These are phyloP conservation scores for Crematogaster levior DNA, from an alignment of 2,888 invertebrate species.

Conservation along the genomic window DNA sequence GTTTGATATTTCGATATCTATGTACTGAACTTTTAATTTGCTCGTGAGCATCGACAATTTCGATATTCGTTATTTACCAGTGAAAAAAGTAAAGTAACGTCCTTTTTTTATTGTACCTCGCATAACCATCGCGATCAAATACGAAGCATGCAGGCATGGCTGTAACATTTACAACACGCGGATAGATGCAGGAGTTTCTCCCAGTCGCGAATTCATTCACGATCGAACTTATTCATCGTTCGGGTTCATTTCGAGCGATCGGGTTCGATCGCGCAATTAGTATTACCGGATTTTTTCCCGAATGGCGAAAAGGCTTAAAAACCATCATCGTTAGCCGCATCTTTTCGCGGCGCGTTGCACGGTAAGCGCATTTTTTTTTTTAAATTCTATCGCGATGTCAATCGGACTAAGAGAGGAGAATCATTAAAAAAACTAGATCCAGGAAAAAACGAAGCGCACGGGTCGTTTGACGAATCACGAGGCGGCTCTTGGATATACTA, in stretches of 20 bases:
- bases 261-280: slow-evolving; percentile 43
- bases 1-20: slow-evolving; percentile 19
- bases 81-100: slow-evolving; percentile 46
- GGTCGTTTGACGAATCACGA: slow-evolving; percentile 73
- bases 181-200: not conserved
- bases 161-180: slow-evolving; percentile 1
- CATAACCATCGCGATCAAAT: slow-evolving; percentile 41
- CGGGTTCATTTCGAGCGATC: slow-evolving; percentile 34
- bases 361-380: not conserved
- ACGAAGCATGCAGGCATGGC: not conserved
- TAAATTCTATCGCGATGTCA: slow-evolving; percentile 39
- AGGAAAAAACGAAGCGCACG: slow-evolving; percentile 66
- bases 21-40: slow-evolving; percentile 42
- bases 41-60: slow-evolving; percentile 45
- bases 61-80: slow-evolving; percentile 43
- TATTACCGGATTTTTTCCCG: slow-evolving; percentile 9
- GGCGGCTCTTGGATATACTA: slow-evolving; percentile 64
- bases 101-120: slow-evolving; percentile 21
- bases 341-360: slow-evolving; percentile 46
- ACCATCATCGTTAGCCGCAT: slow-evolving; percentile 54
- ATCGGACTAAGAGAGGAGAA: slow-evolving; percentile 47
- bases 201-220: not conserved
- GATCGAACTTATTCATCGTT: slow-evolving; percentile 5
- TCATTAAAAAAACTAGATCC: slow-evolving; percentile 61
- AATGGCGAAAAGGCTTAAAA: slow-evolving; percentile 18